Conservation (phyloP, 2,888 invertebrate genomes). For the Cepaea hortensis region DNA sequence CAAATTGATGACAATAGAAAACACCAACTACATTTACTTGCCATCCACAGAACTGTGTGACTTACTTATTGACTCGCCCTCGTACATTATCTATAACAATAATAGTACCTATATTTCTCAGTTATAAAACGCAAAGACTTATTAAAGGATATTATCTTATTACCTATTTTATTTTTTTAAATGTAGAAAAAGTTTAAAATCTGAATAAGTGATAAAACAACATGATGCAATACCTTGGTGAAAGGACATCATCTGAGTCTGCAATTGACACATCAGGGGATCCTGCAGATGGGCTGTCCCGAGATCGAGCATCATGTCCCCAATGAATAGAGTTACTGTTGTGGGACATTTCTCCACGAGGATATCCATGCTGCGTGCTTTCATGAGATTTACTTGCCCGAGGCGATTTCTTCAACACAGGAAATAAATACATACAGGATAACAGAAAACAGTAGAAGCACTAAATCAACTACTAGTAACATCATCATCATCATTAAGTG, state of each 20-base stretch:
- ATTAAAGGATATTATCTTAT: too few species aligned
- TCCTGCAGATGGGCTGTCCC: background rate
- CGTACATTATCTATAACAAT: too few species aligned
- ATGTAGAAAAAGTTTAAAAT: too few species aligned
- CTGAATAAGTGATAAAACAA: too few species aligned
- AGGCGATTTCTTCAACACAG: constrained; percentile 17
- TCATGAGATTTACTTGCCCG: constrained; percentile 30
- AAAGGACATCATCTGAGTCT: constrained; percentile 46
- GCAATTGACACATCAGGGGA: constrained; percentile 34
- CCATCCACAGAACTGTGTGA: too few species aligned
- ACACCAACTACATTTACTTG: too few species aligned
- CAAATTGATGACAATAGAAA: too few species aligned
- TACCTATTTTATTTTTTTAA: too few species aligned
- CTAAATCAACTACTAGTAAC: background rate
- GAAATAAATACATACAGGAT: background rate
- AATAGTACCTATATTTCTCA: too few species aligned
- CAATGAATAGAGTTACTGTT: constrained; percentile 29
- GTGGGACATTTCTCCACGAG: constrained; percentile 5
- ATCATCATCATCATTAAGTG: too few species aligned
- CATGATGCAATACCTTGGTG: constrained; percentile 39
- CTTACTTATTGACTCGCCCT: too few species aligned
- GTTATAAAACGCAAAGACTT: too few species aligned
- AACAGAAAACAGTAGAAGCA: background rate
- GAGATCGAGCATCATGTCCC: constrained; percentile 4
- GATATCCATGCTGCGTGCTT: background rate